Evolutionary conservation across 2,888 invertebrate genomes (phyloP), one percentile per base, ranked within the genome.

Genomic region (Lasioglossum malachurum): DNA sequence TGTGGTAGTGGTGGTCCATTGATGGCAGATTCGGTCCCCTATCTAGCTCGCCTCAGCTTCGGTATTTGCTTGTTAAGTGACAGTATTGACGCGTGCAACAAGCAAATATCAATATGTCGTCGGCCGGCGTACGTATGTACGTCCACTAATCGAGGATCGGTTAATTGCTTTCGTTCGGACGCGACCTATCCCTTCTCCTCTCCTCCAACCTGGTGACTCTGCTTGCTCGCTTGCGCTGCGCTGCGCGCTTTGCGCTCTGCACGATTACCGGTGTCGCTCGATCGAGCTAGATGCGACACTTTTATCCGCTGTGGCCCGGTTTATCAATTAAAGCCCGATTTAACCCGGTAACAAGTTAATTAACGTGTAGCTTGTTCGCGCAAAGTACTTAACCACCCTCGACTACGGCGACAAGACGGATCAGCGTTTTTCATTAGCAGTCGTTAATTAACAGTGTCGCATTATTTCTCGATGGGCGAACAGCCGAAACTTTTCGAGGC

Each of bases 41-140:
- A 84, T 90, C 90, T 90, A 86, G 84, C 85, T 88, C 86, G 91
- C 89, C 78, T 86, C 82, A 78, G 81, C 83, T 87, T 89, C 88
- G 89, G 89, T 93, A 93, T 93, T 93, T 92, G 91, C 91, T 88
- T 89, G 91, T 90, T 90, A 91, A 91, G 89, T 92, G 92, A 88
- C 91, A 88, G 88, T 91, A 91, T 91, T 90, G 92, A 92, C 89
- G 92, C 89, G 89, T 88, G 84, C 87, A 88, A 90, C 90, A 88
- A 89, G 90, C 90, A 92, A 93, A 93, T 92, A 91, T 89, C 92
- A 89, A 92, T 92, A 90, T 90, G 90, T 87, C 90, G 87, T 71
- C 78, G 87, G 46, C 60, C 79, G 78, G 73, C 80, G 84, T 83
- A 78, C 83, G 80, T 83, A 75, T 81, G 80, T 77, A 89, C 77